These are phyloP conservation scores for Turritopsis rubra DNA, from an alignment of 30 jellyfish, hydroid and myxozoan species.

Conservation along the genomic window DNA sequence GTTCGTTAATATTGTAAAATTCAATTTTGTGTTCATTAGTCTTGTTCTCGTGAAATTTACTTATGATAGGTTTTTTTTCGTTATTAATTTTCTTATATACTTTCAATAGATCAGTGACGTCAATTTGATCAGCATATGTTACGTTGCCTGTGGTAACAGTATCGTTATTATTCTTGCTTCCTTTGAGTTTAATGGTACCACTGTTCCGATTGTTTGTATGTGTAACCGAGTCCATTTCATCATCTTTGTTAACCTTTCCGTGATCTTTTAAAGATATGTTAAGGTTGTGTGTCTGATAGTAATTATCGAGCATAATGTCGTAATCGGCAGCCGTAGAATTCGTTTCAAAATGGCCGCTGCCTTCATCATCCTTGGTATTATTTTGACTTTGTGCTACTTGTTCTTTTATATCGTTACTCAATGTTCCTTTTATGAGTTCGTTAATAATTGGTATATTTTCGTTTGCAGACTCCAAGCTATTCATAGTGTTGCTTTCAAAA, in stretches of 20 bases:
- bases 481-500: background rate
- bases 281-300: background rate
- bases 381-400: background rate
- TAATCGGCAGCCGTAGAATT: background rate
- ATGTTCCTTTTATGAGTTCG: constrained; percentile 2
- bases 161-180: background rate
- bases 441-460: background rate
- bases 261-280: background rate
- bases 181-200: background rate
- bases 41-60: background rate
- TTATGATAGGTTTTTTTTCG: background rate
- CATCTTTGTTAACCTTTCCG: background rate
- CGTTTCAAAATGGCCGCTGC: too few relatives aligned
- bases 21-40: background rate
- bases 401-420: background rate
- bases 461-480: background rate
- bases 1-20: constrained; percentile 11
- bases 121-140: background rate
- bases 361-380: background rate
- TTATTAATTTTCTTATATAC: background rate
- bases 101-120: constrained; percentile 1
- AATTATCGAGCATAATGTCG: constrained; percentile 12
- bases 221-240: background rate
- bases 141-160: background rate
- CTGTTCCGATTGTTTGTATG: background rate